Percentiles rank a stretch among this genome's conserved stretches.
phyloP scores from a whole-genome alignment of 23 tunicate species.

The Trididemnum nubilum region DNA sequence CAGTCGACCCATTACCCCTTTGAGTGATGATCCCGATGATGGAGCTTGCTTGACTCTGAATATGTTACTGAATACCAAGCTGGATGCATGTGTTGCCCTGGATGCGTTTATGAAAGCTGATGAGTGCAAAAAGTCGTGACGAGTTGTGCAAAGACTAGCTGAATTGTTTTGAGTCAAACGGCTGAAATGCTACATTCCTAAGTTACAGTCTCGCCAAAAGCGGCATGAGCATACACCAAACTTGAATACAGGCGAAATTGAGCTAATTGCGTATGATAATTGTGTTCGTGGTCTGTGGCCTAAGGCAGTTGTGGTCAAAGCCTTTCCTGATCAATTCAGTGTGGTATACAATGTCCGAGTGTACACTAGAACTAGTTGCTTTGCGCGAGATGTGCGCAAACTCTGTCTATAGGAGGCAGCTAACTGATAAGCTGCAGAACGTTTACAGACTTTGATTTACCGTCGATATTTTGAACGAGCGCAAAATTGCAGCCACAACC shows the following conservation, averaged over 20 bases:
- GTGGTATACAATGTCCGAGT: background rate
- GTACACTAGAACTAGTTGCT: background rate
- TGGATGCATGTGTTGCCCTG: background rate
- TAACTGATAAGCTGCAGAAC: background rate
- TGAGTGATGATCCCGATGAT: slow-evolving; percentile 11
- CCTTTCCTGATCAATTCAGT: background rate
- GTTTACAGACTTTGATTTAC: background rate
- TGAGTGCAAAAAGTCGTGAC: background rate
- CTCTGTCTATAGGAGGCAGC: background rate
- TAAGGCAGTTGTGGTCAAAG: background rate
- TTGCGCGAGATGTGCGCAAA: background rate
- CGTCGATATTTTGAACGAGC: background rate
- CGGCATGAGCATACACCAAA: background rate
- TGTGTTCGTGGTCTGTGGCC: background rate
- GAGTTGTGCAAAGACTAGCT: background rate
- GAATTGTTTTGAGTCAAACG: background rate
- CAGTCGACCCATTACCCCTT: background rate
- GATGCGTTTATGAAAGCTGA: background rate
- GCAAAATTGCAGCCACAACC: background rate
- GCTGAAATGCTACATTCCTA: background rate
- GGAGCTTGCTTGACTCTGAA: background rate
- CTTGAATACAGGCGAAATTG: background rate
- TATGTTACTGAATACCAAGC: background rate
- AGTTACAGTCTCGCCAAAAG: background rate
- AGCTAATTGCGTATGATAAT: background rate